These are phyloP conservation scores for Campodea augens DNA, from an alignment of 1,140 invertebrate species.

Conservation along the genomic window DNA sequence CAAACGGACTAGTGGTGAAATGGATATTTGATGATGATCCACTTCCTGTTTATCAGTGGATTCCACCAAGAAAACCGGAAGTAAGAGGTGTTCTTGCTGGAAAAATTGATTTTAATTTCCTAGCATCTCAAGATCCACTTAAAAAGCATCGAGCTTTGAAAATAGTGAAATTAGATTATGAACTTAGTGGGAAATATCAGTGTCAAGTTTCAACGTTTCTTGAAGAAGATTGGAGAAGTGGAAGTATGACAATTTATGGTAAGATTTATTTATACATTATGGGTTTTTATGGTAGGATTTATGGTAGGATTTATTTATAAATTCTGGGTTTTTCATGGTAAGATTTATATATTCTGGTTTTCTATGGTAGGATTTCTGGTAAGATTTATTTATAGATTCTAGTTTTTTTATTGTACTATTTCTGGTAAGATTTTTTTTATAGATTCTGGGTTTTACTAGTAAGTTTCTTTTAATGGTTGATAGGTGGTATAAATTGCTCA, in stretches of 20 bases:
- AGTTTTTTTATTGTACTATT: too few relatives aligned
- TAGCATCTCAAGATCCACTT: conserved; percentile 39
- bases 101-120: conserved; percentile 44
- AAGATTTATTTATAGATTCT: too few relatives aligned
- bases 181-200: conserved; percentile 52
- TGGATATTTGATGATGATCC: conserved; percentile 52
- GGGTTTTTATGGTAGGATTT: too few relatives aligned
- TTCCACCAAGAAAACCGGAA: conserved; percentile 37
- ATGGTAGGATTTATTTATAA: too few relatives aligned
- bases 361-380: too few relatives aligned
- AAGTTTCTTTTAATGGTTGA: too few relatives aligned
- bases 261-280: too few relatives aligned
- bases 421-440: too few relatives aligned
- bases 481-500: too few relatives aligned
- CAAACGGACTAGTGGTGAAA: conserved; percentile 48
- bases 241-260: conserved; percentile 56
- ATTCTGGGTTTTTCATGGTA: too few relatives aligned
- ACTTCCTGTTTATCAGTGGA: conserved; percentile 69
- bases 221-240: conserved; percentile 41
- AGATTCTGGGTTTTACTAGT: too few relatives aligned
- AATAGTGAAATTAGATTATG: conserved; percentile 44
- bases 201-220: conserved; percentile 53
- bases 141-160: conserved; percentile 54
- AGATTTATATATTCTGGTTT: too few relatives aligned
- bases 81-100: conserved; percentile 38